Conservation (phyloP, 2,797 vertebrate genomes). For the Catharus ustulatus region DNA sequence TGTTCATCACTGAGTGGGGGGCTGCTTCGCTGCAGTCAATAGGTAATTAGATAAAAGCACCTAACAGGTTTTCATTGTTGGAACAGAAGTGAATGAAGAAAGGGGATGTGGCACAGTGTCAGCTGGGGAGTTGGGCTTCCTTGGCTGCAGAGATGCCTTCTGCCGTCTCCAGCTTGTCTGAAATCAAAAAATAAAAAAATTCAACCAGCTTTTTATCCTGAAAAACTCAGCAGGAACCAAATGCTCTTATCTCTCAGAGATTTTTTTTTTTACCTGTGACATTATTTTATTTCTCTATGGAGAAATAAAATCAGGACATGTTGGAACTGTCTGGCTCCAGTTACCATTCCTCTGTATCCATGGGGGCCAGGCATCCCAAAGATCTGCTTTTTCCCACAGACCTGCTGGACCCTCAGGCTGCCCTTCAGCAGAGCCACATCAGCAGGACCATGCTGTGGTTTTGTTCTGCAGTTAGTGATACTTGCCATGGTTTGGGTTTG, state of each 20-base stretch:
- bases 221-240: background rate
- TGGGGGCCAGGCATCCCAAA: accelerated
- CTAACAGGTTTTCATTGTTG: background rate
- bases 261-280: background rate
- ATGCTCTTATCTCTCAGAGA: background rate
- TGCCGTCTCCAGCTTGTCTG: background rate
- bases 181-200: background rate
- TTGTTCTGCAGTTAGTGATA: background rate
- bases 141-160: background rate
- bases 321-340: background rate
- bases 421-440: background rate
- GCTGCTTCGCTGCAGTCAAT: background rate
- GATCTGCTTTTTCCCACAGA: accelerated
- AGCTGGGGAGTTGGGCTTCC: background rate
- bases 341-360: accelerated
- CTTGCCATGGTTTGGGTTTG: background rate
- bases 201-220: background rate
- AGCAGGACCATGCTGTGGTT: accelerated
- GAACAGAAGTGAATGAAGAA: background rate
- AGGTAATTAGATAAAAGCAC: background rate
- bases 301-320: background rate
- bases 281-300: background rate
- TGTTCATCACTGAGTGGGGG: background rate
- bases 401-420: accelerated
- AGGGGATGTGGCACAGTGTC: background rate